Evolutionary conservation across 1,140 invertebrate species (phyloP), one percentile per base, ranked within the genome.

Genomic region (Drosophila pruinosa): DNA sequence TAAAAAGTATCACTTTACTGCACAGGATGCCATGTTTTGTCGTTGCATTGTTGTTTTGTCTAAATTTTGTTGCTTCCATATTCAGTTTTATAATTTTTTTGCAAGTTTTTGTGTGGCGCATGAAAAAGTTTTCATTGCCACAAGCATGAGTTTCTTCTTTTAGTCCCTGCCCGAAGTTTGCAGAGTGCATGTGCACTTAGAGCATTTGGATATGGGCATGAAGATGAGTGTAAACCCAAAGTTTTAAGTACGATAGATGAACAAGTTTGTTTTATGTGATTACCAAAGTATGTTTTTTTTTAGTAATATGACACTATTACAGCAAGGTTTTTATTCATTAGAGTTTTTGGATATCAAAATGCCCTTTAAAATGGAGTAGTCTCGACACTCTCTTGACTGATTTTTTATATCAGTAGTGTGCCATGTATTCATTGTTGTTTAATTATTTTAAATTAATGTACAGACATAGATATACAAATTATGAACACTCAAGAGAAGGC

Each of bases 71-170:
- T 64, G 76, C 76, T 79, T 78, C 68, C 64, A 86, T 83, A 85
- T 85, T 81, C 82, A 74, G 82, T 88, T 88, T 88, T 78, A 86
- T 86, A 88, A 86, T 86, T 81, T 86, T n/a, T 77, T 64, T 36
- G 28, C 77, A 76, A 86, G 62, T 81, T 85, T 74, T 59, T 31
- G 31, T 34, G 45, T 48, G 41, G 26, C 52, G 21, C 34, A 63
- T 50, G 19, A 24, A 73, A 76, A 85, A 85, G 63, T 85, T 85
- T 75, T 80, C 81, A 85, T 85, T 63, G 80, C 80, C 71, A 72
- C 43, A 53, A 45, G 38, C 48, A 72, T 53, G 63, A 77, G 45
- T 76, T 71, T 65, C 22, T 41, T 52, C 31, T 56, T 72, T 65
- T 70, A 38, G 53, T 26, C 36, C 8, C 14, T 15, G 6, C 4